A percentile compares a stretch with the other conserved stretches of the same genome.
Conservation (phyloP, 2,113 vertebrate species). For the Lichenostomus cassidix region DNA sequence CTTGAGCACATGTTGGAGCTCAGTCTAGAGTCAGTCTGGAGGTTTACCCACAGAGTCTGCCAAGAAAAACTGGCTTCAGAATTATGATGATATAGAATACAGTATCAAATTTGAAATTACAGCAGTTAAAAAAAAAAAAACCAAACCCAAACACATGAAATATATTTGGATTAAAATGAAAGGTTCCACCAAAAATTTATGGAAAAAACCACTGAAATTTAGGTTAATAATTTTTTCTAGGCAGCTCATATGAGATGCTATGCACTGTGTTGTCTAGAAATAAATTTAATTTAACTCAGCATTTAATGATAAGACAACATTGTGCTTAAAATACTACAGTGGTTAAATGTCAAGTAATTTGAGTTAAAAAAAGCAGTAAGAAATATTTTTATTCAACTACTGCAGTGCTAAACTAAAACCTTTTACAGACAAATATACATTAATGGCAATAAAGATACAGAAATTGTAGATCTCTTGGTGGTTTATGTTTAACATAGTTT, state of each 20-base stretch:
- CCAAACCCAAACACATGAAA: neutral
- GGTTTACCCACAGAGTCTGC: neutral
- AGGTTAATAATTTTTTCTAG: neutral
- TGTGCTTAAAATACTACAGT: neutral
- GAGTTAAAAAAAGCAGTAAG: neutral
- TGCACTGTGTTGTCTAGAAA: neutral
- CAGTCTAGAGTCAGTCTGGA: neutral
- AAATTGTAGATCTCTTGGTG: fast-evolving
- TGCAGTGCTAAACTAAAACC: neutral
- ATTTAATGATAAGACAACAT: neutral
- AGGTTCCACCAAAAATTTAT: neutral
- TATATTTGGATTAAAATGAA: neutral
- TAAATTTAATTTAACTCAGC: neutral
- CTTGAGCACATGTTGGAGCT: neutral
- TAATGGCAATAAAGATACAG: neutral
- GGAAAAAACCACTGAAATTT: fast-evolving
- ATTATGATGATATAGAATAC: neutral
- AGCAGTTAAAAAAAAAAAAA: neutral
- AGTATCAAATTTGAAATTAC: neutral
- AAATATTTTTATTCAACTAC: neutral
- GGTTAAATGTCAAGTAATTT: neutral
- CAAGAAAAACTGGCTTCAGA: neutral
- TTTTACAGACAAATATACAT: neutral
- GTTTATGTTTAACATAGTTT: neutral
- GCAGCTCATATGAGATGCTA: neutral